Evolutionary conservation across 2,797 vertebrate species (phyloP), one percentile per base, ranked within the genome.

Genomic region (Paramormyrops hopkinsi): DNA sequence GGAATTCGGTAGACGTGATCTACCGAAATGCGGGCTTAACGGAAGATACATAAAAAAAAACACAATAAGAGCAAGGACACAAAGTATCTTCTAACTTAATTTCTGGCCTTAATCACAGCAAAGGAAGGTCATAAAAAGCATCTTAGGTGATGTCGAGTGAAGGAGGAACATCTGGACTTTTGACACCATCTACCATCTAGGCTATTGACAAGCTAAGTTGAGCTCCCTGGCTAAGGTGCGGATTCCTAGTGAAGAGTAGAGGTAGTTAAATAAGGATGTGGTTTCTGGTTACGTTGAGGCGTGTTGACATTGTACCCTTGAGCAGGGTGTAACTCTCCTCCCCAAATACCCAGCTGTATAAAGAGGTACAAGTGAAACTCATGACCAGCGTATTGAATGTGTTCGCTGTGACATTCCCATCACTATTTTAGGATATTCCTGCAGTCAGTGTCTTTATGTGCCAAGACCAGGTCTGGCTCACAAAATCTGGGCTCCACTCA

Each of bases 341-440:
- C 37, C 76, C 76, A 82, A 82, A 82, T 33, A 82, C 37, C 76
- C 37, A 82, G 76, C 41, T n/a, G 41, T 8, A 22, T 46, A 82
- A 82, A 82, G 37, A 82, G 76, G 76, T 82, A 82, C 41, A 44
- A 82, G 76, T 79, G 37, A 79, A 79, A 79, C 73, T 19, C 73
- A 19, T 17, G 33, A 79, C 12, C 76, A 44, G 73, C 3, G 29
- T 37, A 17, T 37, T 73, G 69, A 33, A 4, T 37, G 76, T 82
- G 76, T 82, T 82, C 41, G 76, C 76, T 44, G 14, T 46, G 76
- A 82, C 76, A 82, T 82, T 46, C 29, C 41, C 19, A 82, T 19
- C 41, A 82, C 76, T 82, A 82, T 82, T 82, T 82, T 82, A 44
- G 76, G 37, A 82, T 82, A 8, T 44, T 44, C 41, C 41, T 46